These are phyloP conservation scores for Chelonia mydas DNA, from an alignment of 2,797 vertebrate genomes.

Conservation along the genomic window DNA sequence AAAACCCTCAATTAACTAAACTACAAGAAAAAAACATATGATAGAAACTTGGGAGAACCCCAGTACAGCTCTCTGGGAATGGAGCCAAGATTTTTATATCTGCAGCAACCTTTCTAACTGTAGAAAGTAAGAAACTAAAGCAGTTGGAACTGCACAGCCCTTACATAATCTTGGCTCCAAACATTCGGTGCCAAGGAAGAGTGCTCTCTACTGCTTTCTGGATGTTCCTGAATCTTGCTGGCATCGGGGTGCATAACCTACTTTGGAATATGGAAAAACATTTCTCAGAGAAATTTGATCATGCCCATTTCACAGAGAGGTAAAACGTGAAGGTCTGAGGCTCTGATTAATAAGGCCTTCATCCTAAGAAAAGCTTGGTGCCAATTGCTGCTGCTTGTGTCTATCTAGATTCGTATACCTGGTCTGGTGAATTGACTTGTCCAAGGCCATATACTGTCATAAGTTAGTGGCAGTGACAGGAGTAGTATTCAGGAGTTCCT, in stretches of 20 bases:
- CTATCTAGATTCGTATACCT: background rate
- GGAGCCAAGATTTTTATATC: background rate
- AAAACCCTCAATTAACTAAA: background rate
- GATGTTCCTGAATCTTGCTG: background rate
- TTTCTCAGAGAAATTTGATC: background rate
- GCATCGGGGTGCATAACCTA: fast-evolving
- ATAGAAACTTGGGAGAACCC: background rate
- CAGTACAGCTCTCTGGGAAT: background rate
- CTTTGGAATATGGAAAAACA: background rate
- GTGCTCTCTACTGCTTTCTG: background rate
- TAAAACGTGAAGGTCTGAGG: background rate
- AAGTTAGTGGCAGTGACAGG: background rate
- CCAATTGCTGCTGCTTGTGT: background rate
- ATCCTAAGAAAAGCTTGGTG: background rate
- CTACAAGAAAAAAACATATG: background rate
- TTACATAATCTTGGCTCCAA: background rate
- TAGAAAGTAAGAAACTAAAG: background rate
- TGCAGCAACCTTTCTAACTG: background rate
- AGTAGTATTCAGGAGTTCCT: background rate
- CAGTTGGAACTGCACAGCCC: background rate
- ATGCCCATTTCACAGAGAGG: background rate
- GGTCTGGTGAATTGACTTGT: background rate
- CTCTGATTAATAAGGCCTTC: background rate
- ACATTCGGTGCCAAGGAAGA: background rate
- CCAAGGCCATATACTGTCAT: background rate